These are phyloP conservation scores for Cebidichthys violaceus DNA, from an alignment of 2,113 vertebrate species.

Conservation along the genomic window DNA sequence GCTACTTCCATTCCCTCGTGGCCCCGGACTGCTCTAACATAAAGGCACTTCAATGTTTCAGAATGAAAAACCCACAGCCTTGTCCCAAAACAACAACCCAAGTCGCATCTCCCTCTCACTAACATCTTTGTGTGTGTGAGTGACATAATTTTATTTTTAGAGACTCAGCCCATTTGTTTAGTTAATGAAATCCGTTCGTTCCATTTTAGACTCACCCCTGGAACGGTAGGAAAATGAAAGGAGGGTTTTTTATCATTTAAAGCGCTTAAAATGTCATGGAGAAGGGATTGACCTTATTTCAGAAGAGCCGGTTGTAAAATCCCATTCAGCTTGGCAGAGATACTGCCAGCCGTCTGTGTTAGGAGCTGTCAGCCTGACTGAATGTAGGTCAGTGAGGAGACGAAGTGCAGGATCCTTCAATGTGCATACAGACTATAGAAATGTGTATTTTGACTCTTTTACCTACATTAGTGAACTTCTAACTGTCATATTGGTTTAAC, in stretches of 20 bases:
- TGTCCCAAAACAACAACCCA: neutral
- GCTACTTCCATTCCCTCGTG: neutral
- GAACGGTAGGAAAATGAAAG: neutral
- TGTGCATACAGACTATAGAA: neutral
- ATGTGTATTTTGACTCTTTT: neutral
- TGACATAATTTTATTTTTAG: neutral
- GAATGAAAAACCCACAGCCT: neutral
- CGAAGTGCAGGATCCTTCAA: neutral
- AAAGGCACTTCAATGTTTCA: neutral
- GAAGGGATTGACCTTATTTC: slow-evolving; percentile 36
- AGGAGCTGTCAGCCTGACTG: neutral
- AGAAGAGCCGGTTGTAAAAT: slow-evolving; percentile 19
- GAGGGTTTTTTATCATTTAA: slow-evolving; percentile 18
- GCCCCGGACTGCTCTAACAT: neutral
- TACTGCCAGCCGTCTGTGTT: neutral
- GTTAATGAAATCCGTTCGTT: neutral
- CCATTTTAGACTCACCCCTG: neutral
- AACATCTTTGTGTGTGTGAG: neutral
- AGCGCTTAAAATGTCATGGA: slow-evolving; percentile 8
- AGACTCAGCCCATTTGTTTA: neutral
- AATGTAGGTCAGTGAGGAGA: slow-evolving; percentile 29
- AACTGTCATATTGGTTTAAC: neutral
- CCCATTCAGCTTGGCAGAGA: slow-evolving; percentile 5
- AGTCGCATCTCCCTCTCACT: neutral
- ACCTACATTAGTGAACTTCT: neutral